Base-by-base conservation (phyloP, 2,113 vertebrate species). In the Campylomormyrus tamandua region DNA sequence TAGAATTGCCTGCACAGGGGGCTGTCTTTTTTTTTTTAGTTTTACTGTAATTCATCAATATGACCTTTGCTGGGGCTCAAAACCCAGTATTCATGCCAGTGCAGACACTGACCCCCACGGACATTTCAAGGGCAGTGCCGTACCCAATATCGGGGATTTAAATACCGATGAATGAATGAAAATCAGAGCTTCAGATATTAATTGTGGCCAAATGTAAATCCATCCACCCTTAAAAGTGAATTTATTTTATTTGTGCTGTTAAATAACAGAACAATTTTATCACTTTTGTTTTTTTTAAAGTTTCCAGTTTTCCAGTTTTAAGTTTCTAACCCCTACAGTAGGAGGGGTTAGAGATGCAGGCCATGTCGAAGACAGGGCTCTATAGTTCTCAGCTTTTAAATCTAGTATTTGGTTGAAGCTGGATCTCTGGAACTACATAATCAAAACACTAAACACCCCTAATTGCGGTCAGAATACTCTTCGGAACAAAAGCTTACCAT, bases 221-320 rank as follows among this genome's bases (percentile, higher is more conserved):
- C 24, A 88, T 48, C 2, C 13, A n/a, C n/a, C 19, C 24, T 49
- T 49, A 42, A 52, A 21, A 17, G n/a, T 11, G 6, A 35, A 87
- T 8, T 35, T 7, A 52, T 35, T 87, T 53, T 8, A 87, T 53
- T 56, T 85, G 0, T 85, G 83, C 49, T n/a, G 27, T 74, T 84
- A 80, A 87, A 90, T 87, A 35, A 46, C 39, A 90, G 52, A 84
- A 49, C 49, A 90, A 27, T 87, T 15, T 87, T 83, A 24, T 21
- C 39, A 19, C 35, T 45, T 83, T 83, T 21, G 5, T 83, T 24
- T 46, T 21, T 1, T 9, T 21, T 50, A 15, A 50, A 84, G n/a
- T 1, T 84, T 84, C 17, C 39, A 84, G 39, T 24, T 1, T 84
- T 84, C 19, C 39, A 84, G 39, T n/a, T 52, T 52, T 52, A 4